Base-by-base conservation (phyloP, 2,113 vertebrate genomes). In the Menura novaehollandiae region DNA sequence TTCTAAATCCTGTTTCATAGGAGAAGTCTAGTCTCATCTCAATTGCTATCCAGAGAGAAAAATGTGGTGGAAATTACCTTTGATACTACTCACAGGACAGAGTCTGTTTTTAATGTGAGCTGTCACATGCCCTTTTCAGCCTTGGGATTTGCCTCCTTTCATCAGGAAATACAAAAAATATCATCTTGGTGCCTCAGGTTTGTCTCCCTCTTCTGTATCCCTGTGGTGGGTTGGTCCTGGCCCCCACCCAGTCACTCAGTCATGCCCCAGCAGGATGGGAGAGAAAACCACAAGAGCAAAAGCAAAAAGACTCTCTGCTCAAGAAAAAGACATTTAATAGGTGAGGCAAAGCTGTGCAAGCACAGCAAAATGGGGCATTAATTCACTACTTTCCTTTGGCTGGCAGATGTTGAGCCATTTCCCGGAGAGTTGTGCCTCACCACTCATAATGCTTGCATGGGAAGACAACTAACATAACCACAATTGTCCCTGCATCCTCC, bases 361-460 rank as follows among this genome's bases (percentile, higher is more conserved):
- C 1, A 3, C 75, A 81, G 27, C 8, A 83, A 39, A 95, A 55
- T 0, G 59, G 24, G 44, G 4, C 14, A 22, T 72, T 72, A 5
- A 23, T 72, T 67, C 33, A 4, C 62, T 43, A 1, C 16, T 60
- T 90, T 26, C 33, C 63, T 39, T 27, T 0, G 1, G 12, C 33
- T 68, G 39, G 12, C 26, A 72, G 35, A 47, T 39, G 21, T 46
- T 78, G 27, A 73, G 7, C 35, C 30, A 19, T 21, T 39, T 72
- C 22, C 33, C 1, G 3, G 39, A 16, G 82, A 78, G 23, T 21
- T 4, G 1, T 18, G 33, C 21, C 32, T 85, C 47, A 63, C 46
- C 23, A 59, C 0, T 1, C 0, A 0, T 46, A 30, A 30, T 19
- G 9, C 23, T 13, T 72, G 4, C 16, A 22, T 68, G 24, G 53